Conservation (phyloP, 92 coral and sea anemone genomes). For the Porites cylindrica region DNA sequence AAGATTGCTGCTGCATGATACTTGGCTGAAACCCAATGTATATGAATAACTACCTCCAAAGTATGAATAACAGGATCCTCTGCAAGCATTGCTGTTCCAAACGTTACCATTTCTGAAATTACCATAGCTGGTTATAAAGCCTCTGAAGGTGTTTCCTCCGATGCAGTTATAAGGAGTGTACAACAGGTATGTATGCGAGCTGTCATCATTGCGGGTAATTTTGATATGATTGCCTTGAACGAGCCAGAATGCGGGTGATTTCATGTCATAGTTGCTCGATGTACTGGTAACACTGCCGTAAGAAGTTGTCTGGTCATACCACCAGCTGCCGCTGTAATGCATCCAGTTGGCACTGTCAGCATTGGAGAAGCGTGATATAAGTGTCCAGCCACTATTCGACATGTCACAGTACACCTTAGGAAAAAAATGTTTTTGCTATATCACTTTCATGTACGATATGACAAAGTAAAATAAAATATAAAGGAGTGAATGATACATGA, state of each 20-base stretch:
- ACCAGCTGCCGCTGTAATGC: too few relatives aligned
- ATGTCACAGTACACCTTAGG: slow-evolving; percentile 10
- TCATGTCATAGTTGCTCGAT: too few relatives aligned
- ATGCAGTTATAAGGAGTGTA: slow-evolving; percentile 64
- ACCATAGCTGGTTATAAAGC: slow-evolving; percentile 17
- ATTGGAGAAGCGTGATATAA: slow-evolving; percentile 75
- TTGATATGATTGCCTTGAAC: slow-evolving; percentile 65
- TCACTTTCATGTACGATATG: too few relatives aligned
- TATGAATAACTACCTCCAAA: too few relatives aligned
- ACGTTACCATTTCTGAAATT: slow-evolving; percentile 44
- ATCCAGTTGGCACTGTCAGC: slow-evolving; percentile 74
- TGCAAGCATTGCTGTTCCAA: slow-evolving; percentile 67
- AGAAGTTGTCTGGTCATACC: too few relatives aligned
- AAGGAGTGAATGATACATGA: too few relatives aligned
- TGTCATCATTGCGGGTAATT: slow-evolving; percentile 74
- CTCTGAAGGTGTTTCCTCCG: slow-evolving; percentile 70
- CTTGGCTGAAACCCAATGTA: too few relatives aligned
- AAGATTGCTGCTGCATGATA: too few relatives aligned
- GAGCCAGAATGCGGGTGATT: not conserved
- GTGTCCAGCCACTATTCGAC: too few relatives aligned
- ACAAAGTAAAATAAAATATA: too few relatives aligned
- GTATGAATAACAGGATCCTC: slow-evolving; percentile 38
- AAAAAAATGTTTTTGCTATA: too few relatives aligned
- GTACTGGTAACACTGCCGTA: too few relatives aligned
- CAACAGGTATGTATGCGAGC: slow-evolving; percentile 41